These are phyloP conservation scores for Myotis daubentonii DNA, from an alignment of 2,797 vertebrate species.

Conservation along the genomic window DNA sequence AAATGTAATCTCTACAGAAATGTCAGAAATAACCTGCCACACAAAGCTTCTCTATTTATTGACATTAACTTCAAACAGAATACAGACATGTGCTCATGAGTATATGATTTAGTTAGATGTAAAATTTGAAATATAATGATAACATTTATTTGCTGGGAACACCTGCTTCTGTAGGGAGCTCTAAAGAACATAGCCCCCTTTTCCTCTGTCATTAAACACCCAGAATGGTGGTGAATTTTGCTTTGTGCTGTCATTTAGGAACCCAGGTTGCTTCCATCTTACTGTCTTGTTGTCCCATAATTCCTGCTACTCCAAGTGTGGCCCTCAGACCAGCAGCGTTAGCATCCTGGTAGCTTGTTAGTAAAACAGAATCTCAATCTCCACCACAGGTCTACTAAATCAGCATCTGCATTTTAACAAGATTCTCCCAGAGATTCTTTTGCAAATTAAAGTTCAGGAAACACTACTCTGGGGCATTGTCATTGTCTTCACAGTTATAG, in stretches of 20 bases:
- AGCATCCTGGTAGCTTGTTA: background rate
- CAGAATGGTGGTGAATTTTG: background rate
- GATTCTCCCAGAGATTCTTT: background rate
- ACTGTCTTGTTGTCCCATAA: background rate
- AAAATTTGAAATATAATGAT: conserved; percentile 28
- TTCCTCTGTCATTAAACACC: background rate
- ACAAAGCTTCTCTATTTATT: background rate
- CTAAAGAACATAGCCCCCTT: background rate
- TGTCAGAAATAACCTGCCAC: background rate
- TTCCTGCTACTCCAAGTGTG: background rate
- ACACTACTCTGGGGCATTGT: background rate
- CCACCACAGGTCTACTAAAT: background rate
- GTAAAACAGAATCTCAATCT: background rate
- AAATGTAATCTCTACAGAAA: background rate
- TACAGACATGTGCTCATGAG: background rate
- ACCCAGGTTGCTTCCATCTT: background rate
- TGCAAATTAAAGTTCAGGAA: background rate
- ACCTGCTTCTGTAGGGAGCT: background rate
- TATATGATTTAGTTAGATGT: background rate
- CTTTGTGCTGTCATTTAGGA: conserved; percentile 24
- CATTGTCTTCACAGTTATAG: background rate
- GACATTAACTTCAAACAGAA: background rate
- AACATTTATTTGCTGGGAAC: background rate
- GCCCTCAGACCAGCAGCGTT: background rate
- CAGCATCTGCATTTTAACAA: background rate